Evolutionary conservation across 2,797 vertebrate species (phyloP), one percentile per base, ranked within the genome.

Genomic region (Micropoecilia bifurca): DNA sequence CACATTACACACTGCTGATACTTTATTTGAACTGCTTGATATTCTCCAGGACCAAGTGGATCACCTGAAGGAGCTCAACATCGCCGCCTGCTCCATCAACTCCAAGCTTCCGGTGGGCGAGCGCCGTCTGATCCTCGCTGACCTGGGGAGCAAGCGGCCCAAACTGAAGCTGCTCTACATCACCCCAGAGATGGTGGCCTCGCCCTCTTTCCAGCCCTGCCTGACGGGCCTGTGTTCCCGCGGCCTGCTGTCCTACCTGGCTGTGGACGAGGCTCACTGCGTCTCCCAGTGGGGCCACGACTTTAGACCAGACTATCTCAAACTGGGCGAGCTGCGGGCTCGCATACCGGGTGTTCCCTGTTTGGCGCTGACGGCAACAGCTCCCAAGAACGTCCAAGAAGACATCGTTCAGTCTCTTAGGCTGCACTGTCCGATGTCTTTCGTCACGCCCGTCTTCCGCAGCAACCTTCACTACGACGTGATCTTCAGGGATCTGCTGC

Each of bases 231-330:
- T 99, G 73, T 84, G 96, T 59, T 95, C 96, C 61, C 96, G 97
- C 0, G 89, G 94, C 28, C 95, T 99, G 47, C 90, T 99, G 53
- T 96, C 97, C 41, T 97, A 97, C 84, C 91, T 99, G 91, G 95
- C 99, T 0, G 97, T 99, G 6, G 99, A 99, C 7, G 99, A 99
- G 91, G 99, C 98, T 0, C 99, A 99, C 87, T 99, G 99, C 0
- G 97, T 99, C 71, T 99, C 99, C 25, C 98, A 99, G 94, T 99
- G 98, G 99, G 99, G 99, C 3, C 98, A 99, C 0, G 98, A 99
- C 69, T 99, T 99, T 82, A 96, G 99, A 14, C 99, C 99, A 0
- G 98, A 99, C 92, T 99, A 99, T 90, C 93, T 99, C 59, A 97
- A 97, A 47, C 95, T 99, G 87, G 98, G 98, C 0, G 53, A 90